phyloP scores from a whole-genome alignment of 2,888 invertebrate species.

The Coecobrya sp. region DNA sequence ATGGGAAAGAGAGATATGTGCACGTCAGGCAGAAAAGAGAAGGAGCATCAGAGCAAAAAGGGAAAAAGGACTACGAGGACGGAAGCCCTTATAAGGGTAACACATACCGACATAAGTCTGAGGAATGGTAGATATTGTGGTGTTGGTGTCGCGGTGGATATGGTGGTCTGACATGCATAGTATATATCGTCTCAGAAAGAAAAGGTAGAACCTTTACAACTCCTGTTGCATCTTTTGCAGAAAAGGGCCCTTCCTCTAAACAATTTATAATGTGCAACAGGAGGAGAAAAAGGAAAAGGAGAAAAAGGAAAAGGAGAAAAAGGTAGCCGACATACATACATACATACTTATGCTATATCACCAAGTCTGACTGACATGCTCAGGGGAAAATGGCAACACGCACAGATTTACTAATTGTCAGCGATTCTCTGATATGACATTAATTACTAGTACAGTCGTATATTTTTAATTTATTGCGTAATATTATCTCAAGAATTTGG shows the following conservation, averaged over 20 bases:
- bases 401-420: not conserved
- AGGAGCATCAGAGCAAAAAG: not conserved
- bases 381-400: not conserved
- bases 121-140: constrained; percentile 30
- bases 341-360: too few species aligned
- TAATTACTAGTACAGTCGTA: not conserved
- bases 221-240: constrained; percentile 65
- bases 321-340: too few species aligned
- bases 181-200: not conserved
- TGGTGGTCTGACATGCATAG: not conserved
- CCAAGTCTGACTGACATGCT: too few species aligned
- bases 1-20: constrained; percentile 69
- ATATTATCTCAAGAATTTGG: not conserved
- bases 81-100: constrained; percentile 51
- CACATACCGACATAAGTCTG: not conserved
- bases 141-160: not conserved
- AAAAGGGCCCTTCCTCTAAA: constrained; percentile 29
- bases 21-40: constrained; percentile 46
- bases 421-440: not conserved
- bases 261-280: constrained; percentile 52
- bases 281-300: constrained; percentile 22
- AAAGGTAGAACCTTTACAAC: not conserved
- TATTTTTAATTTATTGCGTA: too few species aligned
- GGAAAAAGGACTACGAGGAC: not conserved
- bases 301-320: too few species aligned